Evolutionary conservation across 2,113 vertebrate genomes (phyloP), one percentile per base, ranked within the genome.

Genomic region (Ptilorrhoa leucosticta): DNA sequence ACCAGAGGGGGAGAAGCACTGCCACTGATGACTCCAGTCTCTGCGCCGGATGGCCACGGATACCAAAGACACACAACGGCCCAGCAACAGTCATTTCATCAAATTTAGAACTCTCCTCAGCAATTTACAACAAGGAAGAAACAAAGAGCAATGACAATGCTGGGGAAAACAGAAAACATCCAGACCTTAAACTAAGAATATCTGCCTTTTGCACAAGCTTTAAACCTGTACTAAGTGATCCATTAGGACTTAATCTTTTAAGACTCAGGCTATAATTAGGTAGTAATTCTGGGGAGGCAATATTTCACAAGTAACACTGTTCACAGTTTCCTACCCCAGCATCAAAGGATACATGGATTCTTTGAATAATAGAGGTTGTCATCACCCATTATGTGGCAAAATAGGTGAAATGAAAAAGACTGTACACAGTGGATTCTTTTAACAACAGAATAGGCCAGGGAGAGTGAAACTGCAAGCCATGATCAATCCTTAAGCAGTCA

Each of bases 21-120:
- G 19, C n/a, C 54, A 73, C 17, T 30, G 53, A 12, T 33, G 54
- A 83, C 37, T 60, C 22, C 39, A 63, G 18, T 13, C 40, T 77
- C 44, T 47, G 65, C 21, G 50, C 15, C 9, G 18, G 21, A 24
- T 27, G 28, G 72, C 23, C 33, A 21, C 2, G 15, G 30, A 23
- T 16, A 83, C 31, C n/a, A 40, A 11, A 45, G 11, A n/a, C 39
- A 73, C 39, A 33, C 16, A 63, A 2, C 9, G 26, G 53, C 28
- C 30, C 31, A 53, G 48, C 22, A 58, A 64, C 0, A 0, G 15
- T 39, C n/a, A 54, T 45, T 39, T 28, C 14, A 50, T 27, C 15
- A 65, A 54, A 40, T 54, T 76, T 33, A 47, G 28, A 64, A 87
- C 11, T 44, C n/a, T 22, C 37, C 28, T 45, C 45, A 50, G 28